These are phyloP conservation scores for Ardeotis arabs DNA, from an alignment of 2,113 vertebrate genomes.

Conservation along the genomic window DNA sequence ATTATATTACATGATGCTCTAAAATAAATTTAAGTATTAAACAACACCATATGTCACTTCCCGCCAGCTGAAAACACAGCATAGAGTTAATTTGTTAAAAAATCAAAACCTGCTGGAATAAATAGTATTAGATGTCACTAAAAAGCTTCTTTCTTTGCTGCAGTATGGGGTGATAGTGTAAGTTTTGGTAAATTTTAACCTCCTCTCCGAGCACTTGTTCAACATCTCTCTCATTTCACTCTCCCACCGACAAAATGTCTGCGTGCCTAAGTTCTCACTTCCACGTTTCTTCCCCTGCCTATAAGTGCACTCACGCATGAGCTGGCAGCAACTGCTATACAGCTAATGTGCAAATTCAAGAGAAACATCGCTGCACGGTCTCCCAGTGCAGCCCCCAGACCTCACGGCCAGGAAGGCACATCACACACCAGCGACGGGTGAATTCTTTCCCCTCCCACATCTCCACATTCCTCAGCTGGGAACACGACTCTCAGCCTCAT, in stretches of 20 bases:
- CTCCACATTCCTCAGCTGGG: not conserved
- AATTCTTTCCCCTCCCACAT: not conserved
- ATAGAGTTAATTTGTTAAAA: not conserved
- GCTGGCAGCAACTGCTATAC: not conserved
- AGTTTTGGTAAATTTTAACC: not conserved
- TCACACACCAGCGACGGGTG: not conserved
- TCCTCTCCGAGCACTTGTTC: not conserved
- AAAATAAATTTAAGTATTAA: constrained; percentile 62
- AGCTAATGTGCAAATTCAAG: not conserved
- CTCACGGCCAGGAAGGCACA: not conserved
- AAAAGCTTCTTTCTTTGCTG: not conserved
- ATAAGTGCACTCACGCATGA: not conserved
- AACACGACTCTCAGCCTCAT: not conserved
- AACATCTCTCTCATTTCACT: not conserved
- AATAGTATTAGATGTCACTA: not conserved
- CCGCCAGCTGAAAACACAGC: constrained; percentile 35
- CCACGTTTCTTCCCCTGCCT: not conserved
- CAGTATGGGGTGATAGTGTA: not conserved
- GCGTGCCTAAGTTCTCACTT: not conserved
- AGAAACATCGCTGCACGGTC: accelerated
- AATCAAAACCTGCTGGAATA: not conserved
- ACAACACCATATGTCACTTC: constrained; percentile 34
- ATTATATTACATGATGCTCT: constrained; percentile 16
- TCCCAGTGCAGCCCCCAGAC: not conserved
- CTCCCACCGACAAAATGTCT: not conserved